A percentile compares a stretch with the other conserved stretches of the same genome.
Conservation (phyloP, 2,797 vertebrate genomes). For the Enteromius paludinosus region DNA sequence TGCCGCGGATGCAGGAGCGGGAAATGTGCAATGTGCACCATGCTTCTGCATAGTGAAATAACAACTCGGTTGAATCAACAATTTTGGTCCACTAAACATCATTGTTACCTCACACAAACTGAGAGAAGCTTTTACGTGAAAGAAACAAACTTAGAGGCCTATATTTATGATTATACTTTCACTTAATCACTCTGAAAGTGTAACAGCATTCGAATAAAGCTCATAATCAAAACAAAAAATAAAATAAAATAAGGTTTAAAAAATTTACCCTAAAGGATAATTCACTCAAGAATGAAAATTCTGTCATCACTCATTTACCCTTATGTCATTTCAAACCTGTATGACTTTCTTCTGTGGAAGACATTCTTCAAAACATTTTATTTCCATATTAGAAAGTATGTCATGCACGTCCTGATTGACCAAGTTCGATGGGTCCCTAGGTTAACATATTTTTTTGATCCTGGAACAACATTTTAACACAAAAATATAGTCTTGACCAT, state of each 20-base stretch:
- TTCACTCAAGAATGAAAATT: background rate
- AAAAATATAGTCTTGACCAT: too few species aligned
- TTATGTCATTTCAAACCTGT: background rate
- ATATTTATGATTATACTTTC: background rate
- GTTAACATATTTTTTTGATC: too few species aligned
- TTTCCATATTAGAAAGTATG: background rate
- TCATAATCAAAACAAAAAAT: background rate
- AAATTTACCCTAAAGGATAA: background rate
- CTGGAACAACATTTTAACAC: too few species aligned
- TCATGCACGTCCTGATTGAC: background rate
- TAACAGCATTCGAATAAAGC: background rate
- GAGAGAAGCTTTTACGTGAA: background rate
- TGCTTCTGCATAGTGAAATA: slow-evolving; percentile 44
- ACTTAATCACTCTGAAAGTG: background rate
- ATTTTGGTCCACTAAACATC: slow-evolving; percentile 39
- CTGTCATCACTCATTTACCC: background rate
- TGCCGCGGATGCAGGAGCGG: slow-evolving; percentile 69
- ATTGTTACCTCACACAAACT: slow-evolving; percentile 21
- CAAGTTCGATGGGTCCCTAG: too few species aligned
- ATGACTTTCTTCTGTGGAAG: background rate
- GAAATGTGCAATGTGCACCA: slow-evolving; percentile 59
- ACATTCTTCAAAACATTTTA: background rate
- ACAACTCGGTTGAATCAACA: slow-evolving; percentile 14
- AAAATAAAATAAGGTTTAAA: too few species aligned
- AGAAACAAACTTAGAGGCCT: background rate